Conservation (phyloP, 2,888 invertebrate species). For the Atrina japonica region DNA sequence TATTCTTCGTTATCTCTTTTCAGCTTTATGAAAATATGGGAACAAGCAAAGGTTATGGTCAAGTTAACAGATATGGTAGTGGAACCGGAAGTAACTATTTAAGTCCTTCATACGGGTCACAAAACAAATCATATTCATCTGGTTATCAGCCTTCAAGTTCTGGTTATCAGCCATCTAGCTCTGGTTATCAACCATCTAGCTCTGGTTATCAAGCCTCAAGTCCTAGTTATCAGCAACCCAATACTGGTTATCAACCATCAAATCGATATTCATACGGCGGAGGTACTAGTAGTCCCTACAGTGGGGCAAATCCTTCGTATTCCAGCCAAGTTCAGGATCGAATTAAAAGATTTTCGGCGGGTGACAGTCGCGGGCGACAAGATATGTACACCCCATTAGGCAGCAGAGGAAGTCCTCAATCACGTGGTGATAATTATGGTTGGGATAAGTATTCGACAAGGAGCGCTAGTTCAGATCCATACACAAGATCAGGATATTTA, state of each 20-base stretch:
- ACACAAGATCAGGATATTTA: slow-evolving; percentile 71
- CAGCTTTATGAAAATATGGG: slow-evolving; percentile 74
- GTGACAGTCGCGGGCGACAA: slow-evolving; percentile 34
- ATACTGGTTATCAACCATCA: slow-evolving; percentile 19
- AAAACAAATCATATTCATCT: slow-evolving; percentile 37
- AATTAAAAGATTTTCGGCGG: slow-evolving; percentile 62
- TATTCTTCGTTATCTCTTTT: slow-evolving; percentile 39
- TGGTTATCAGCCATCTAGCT: background rate
- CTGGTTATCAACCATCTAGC: background rate
- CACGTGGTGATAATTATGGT: slow-evolving; percentile 48
- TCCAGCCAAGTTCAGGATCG: slow-evolving; percentile 62
- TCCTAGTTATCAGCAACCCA: slow-evolving; percentile 7
- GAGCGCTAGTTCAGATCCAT: slow-evolving; percentile 64
- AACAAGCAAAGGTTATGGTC: slow-evolving; percentile 68
- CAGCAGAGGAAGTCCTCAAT: slow-evolving; percentile 48
- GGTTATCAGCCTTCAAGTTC: slow-evolving; percentile 20
- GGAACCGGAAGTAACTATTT: slow-evolving; percentile 55
- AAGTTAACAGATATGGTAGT: slow-evolving; percentile 43
- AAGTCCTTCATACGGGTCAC: slow-evolving; percentile 56
- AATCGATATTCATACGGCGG: slow-evolving; percentile 28
- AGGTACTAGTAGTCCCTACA: slow-evolving; percentile 25
- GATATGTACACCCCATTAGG: slow-evolving; percentile 63
- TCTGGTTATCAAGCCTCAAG: slow-evolving; percentile 3
- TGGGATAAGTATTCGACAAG: slow-evolving; percentile 60
- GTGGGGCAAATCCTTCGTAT: background rate